Conservation (phyloP, 2,113 vertebrate species). For the Aix galericulata region DNA sequence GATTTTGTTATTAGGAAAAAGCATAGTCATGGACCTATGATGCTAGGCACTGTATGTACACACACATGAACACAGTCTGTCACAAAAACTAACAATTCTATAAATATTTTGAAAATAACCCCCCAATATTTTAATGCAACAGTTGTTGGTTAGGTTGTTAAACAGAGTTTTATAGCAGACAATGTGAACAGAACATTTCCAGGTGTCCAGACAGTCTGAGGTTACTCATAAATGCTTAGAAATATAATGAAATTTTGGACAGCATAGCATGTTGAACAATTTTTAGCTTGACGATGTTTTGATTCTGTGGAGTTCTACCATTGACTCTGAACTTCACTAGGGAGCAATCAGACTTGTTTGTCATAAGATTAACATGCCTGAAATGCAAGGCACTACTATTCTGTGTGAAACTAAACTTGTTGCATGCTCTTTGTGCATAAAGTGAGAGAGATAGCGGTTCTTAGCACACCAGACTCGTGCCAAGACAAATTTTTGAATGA, state of each 20-base stretch:
- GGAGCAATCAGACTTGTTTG: neutral
- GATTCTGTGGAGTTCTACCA: neutral
- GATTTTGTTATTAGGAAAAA: neutral
- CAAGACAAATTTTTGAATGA: neutral
- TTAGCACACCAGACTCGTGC: neutral
- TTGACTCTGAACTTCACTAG: neutral
- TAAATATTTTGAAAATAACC: neutral
- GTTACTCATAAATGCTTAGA: neutral
- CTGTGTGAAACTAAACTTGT: neutral
- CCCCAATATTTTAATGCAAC: too few relatives aligned
- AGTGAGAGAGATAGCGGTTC: neutral
- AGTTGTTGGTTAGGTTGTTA: neutral
- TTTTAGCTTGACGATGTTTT: neutral
- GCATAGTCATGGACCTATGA: fast-evolving
- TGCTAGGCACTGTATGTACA: too few relatives aligned
- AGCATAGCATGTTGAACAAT: neutral
- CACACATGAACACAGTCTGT: neutral
- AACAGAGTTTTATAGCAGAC: neutral
- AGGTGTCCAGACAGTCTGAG: too few relatives aligned
- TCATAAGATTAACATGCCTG: neutral
- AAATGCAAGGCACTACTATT: neutral
- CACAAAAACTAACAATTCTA: neutral
- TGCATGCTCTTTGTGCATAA: neutral
- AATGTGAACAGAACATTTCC: neutral
- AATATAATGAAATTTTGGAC: neutral